phyloP scores from a whole-genome alignment of 2,113 vertebrate genomes.

The Chaetodon auriga region DNA sequence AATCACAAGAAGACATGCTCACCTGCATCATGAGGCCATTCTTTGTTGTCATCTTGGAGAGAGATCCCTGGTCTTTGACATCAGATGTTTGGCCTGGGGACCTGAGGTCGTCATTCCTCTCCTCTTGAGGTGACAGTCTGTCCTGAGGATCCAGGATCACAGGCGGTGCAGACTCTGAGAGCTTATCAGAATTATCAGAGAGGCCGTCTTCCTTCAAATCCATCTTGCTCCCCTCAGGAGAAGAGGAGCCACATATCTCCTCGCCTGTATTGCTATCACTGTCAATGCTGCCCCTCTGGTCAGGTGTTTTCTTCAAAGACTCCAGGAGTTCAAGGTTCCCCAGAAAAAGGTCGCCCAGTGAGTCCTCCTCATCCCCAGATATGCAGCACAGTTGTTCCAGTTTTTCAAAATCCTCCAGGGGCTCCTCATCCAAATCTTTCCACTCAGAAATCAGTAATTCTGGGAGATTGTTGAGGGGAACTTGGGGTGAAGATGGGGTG shows the following conservation, averaged over 20 bases:
- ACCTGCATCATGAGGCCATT: slow-evolving; percentile 91
- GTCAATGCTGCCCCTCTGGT: slow-evolving; percentile 59
- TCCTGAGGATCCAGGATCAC: slow-evolving; percentile 43
- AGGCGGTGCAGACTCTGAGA: slow-evolving; percentile 19
- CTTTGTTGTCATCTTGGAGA: slow-evolving; percentile 83
- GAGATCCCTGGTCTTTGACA: slow-evolving; percentile 79
- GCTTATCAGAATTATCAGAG: slow-evolving; percentile 41
- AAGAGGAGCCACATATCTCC: slow-evolving; percentile 11
- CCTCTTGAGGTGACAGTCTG: slow-evolving; percentile 45
- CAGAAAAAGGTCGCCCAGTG: slow-evolving; percentile 82
- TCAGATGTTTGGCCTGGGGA: slow-evolving; percentile 63
- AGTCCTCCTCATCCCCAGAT: slow-evolving; percentile 84
- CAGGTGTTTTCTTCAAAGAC: slow-evolving; percentile 83
- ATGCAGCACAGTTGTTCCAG: slow-evolving; percentile 86
- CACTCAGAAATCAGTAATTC: slow-evolving; percentile 86
- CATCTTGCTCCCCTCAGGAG: slow-evolving; percentile 41
- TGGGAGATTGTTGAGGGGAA: slow-evolving; percentile 80
- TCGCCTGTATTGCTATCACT: slow-evolving; percentile 32
- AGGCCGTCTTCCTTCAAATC: slow-evolving; percentile 61
- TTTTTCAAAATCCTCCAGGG: slow-evolving; percentile 87
- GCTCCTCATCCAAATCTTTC: slow-evolving; percentile 86
- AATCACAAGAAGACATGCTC: slow-evolving; percentile 27
- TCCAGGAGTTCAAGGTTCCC: slow-evolving; percentile 84
- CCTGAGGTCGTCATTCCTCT: slow-evolving; percentile 43
- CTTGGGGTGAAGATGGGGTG: slow-evolving; percentile 61